Percentiles rank a stretch among this genome's conserved stretches.
Evolutionary conservation across 2,888 invertebrate species (phyloP).

Genomic region (Helicoverpa assulta): DNA sequence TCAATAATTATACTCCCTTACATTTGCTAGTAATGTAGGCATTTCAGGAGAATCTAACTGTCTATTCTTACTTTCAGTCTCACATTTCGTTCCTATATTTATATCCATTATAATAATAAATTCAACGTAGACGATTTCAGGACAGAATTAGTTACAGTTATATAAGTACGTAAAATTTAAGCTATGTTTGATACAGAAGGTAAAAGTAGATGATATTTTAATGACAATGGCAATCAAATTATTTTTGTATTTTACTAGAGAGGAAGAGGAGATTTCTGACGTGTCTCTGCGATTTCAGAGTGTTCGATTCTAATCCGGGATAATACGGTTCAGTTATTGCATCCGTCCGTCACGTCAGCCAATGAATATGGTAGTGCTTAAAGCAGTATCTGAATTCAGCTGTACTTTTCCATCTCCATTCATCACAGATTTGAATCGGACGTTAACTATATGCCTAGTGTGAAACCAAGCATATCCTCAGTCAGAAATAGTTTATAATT

Average conservation of each 20-base stretch:
- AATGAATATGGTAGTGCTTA: no score
- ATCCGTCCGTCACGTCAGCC: no score
- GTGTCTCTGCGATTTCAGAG: no score
- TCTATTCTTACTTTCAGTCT: conserved; percentile 68
- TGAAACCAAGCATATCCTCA: neutral
- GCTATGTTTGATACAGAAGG: conserved; percentile 1
- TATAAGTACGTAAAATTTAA: conserved; percentile 12
- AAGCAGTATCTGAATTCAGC: no score
- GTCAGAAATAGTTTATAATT: neutral
- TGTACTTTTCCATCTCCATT: no score
- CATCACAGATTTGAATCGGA: no score
- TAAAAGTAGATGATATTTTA: neutral
- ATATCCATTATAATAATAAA: conserved; percentile 28
- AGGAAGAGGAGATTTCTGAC: no score
- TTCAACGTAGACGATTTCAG: conserved; percentile 44
- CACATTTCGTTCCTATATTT: conserved; percentile 67
- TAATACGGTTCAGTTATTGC: no score
- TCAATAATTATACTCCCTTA: conserved; percentile 27
- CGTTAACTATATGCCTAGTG: neutral
- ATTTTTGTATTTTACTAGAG: neutral
- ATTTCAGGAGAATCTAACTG: conserved; percentile 44
- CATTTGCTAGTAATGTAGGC: conserved; percentile 43
- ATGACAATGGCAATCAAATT: conserved; percentile 6
- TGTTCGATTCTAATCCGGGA: no score
- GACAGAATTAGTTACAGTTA: conserved; percentile 63